phyloP scores from a whole-genome alignment of 2,888 invertebrate species.

The Xanthorhoe spadicearia region DNA sequence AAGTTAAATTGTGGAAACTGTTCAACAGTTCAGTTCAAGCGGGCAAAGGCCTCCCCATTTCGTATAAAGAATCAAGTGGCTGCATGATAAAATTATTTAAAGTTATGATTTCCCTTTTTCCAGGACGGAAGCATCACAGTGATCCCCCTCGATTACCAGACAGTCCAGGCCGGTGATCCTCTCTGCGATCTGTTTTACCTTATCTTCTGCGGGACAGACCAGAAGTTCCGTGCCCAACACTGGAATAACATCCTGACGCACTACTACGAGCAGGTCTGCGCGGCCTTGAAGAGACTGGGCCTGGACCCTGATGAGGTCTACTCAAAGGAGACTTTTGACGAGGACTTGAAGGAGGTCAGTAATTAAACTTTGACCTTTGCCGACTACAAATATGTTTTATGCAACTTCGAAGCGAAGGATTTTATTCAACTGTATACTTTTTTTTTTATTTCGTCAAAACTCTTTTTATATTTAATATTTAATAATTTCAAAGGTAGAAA shows the following conservation, averaged over 20 bases:
- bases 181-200: conserved; percentile 60
- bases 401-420: no score
- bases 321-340: conserved; percentile 57
- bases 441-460: no score
- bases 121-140: conserved; percentile 45
- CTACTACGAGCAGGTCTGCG: conserved; percentile 51
- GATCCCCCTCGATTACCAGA: conserved; percentile 61
- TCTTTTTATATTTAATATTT: no score
- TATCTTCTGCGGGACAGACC: conserved; percentile 60
- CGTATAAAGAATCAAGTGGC: no score
- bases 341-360: conserved; percentile 54
- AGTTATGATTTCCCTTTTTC: background rate
- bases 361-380: background rate
- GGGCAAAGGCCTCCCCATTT: no score
- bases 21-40: no score
- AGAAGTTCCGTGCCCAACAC: conserved; percentile 55
- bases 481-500: no score
- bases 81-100: background rate
- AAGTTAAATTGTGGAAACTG: no score
- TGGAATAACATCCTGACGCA: conserved; percentile 47
- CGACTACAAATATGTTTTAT: no score
- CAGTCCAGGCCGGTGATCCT: conserved; percentile 54
- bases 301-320: conserved; percentile 55
- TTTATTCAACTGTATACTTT: no score
- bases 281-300: conserved; percentile 50